Percentiles rank a stretch among this genome's conserved stretches.
Conservation (phyloP, 2,888 invertebrate species). For the Leptura quadrifasciata region DNA sequence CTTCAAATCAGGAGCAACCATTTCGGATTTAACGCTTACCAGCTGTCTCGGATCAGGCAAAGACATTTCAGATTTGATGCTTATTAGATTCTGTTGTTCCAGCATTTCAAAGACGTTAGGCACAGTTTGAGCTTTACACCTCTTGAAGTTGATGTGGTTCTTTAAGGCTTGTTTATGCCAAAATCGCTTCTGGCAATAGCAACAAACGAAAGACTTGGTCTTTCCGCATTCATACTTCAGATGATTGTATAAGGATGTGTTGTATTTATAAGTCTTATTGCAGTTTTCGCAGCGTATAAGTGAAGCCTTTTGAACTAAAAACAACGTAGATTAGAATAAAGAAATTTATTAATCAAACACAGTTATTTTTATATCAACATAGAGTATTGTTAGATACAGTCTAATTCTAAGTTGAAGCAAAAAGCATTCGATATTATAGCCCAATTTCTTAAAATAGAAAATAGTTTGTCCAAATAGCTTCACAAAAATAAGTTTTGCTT, state of each 20-base stretch:
- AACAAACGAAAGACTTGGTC: constrained; percentile 79
- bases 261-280: constrained; percentile 59
- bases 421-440: no score
- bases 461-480: no score
- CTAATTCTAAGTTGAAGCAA: neutral
- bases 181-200: constrained; percentile 53
- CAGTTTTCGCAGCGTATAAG: constrained; percentile 58
- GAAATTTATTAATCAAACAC: neutral
- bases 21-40: neutral
- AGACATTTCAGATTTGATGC: neutral
- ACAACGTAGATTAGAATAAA: constrained; percentile 10
- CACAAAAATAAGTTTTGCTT: no score
- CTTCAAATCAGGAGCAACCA: neutral
- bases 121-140: constrained; percentile 45
- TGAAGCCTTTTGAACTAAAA: constrained; percentile 26
- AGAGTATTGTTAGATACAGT: neutral
- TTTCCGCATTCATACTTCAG: constrained; percentile 72
- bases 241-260: constrained; percentile 65
- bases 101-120: constrained; percentile 24
- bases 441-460: no score
- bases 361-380: neutral
- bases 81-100: constrained; percentile 26
- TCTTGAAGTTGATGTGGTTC: constrained; percentile 55
- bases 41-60: neutral
- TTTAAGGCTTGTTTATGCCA: constrained; percentile 59